phyloP scores from a whole-genome alignment of 2,113 vertebrate species.

The Mungos mungo region DNA sequence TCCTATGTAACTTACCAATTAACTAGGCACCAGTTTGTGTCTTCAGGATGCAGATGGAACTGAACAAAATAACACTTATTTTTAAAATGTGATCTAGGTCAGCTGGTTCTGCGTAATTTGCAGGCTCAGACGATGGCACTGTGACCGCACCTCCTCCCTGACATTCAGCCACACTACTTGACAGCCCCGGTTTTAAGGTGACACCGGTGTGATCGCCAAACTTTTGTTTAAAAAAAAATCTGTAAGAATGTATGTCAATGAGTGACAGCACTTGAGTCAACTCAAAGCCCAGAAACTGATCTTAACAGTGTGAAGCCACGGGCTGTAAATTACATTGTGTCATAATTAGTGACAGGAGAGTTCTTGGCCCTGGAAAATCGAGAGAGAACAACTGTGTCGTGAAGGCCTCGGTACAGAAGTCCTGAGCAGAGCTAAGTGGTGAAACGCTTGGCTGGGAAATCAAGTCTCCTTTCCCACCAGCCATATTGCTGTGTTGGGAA shows the following conservation, averaged over 20 bases:
- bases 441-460: slow-evolving; percentile 5
- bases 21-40: not conserved
- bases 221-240: not conserved
- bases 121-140: not conserved
- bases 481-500: slow-evolving; percentile 12
- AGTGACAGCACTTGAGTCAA: slow-evolving; percentile 63
- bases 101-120: not conserved
- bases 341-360: slow-evolving; percentile 66
- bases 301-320: slow-evolving; percentile 70
- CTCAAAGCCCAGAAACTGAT: slow-evolving; percentile 57
- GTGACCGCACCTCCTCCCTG: not conserved
- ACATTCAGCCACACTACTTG: not conserved
- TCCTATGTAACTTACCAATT: not conserved
- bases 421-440: not conserved
- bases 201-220: not conserved
- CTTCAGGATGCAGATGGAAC: slow-evolving; percentile 17
- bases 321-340: slow-evolving; percentile 67
- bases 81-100: slow-evolving; percentile 25
- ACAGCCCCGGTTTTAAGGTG: slow-evolving; percentile 2
- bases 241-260: slow-evolving; percentile 26
- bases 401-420: not conserved
- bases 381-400: slow-evolving; percentile 62
- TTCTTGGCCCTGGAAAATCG: slow-evolving; percentile 27
- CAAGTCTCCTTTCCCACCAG: not conserved
- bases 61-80: not conserved